Evolutionary conservation across 2,113 vertebrate genomes (phyloP), one percentile per base, ranked within the genome.

Genomic region (Smithornis capensis): DNA sequence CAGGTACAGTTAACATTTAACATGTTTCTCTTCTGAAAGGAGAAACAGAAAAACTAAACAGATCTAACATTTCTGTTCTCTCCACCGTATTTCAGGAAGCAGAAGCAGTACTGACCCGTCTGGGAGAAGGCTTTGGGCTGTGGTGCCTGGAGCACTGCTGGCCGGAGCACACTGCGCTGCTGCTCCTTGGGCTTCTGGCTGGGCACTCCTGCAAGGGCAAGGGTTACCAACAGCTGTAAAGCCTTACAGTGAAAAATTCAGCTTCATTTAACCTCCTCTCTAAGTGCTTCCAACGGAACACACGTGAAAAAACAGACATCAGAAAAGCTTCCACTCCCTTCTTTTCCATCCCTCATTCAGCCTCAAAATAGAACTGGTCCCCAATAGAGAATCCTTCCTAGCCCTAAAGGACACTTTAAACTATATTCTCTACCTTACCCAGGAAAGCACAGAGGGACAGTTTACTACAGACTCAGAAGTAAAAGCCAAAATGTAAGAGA

Each of bases 151-250:
- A 99, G 95, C 40, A 99, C 98, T 12, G 99, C 99, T 4, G 99
- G 99, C 91, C 99, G 99, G 78, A 99, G 98, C 75, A 99, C 99
- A 18, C 99, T 99, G 56, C 99, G 98, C 92, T 99, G 99, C 96
- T 99, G 99, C 52, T 99, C 99, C 98, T 99, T 99, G 62, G 99
- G 99, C 96, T 99, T 99, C 97, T 99, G 99, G 98, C 99, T 99
- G 3, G 99, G 99, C 84, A 99, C 95, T 87, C 99, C 99, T 99
- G 98, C 44, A 98, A 98, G 90, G 4, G 57, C 67, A 92, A 83
- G 24, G 24, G 38, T 75, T 60, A 52, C 68, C 44, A 49, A 69
- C 25, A 84, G 44, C 31, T n/a, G 31, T 14, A 15, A 87, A 60
- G 13, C 21, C 77, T 81, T 55, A 5, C 62, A 77, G 50, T 24